Conservation (phyloP, 2,797 vertebrate species). For the Oreortyx pictus region DNA sequence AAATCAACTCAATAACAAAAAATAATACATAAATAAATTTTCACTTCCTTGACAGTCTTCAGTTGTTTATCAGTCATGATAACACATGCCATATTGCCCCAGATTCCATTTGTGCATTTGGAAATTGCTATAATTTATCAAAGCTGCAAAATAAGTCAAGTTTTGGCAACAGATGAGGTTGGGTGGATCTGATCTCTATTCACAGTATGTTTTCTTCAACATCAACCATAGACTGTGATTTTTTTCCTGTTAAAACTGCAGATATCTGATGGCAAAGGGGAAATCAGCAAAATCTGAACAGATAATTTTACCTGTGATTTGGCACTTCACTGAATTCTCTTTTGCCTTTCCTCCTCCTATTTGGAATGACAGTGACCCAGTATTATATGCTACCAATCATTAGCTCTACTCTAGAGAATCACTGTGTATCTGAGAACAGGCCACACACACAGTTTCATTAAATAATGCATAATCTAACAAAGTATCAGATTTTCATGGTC, state of each 20-base stretch:
- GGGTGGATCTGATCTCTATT: slow-evolving; percentile 1
- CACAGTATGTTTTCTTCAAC: neutral
- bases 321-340: neutral
- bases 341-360: neutral
- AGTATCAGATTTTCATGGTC: neutral
- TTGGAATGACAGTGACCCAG: neutral
- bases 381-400: neutral
- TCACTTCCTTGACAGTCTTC: slow-evolving; percentile 14
- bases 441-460: neutral
- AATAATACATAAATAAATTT: neutral
- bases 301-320: neutral
- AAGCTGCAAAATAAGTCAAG: slow-evolving; percentile 7
- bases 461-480: neutral
- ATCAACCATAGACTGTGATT: neutral
- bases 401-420: neutral
- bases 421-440: neutral
- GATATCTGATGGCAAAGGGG: neutral
- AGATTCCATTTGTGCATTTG: slow-evolving; percentile 1
- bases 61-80: slow-evolving; percentile 14
- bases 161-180: slow-evolving; percentile 32
- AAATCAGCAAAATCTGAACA: neutral
- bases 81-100: neutral
- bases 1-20: slow-evolving; percentile 3
- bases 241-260: neutral
- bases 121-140: slow-evolving; percentile 64